These are phyloP conservation scores for Atethmia centrago DNA, from an alignment of 2,888 invertebrate genomes.

Conservation along the genomic window DNA sequence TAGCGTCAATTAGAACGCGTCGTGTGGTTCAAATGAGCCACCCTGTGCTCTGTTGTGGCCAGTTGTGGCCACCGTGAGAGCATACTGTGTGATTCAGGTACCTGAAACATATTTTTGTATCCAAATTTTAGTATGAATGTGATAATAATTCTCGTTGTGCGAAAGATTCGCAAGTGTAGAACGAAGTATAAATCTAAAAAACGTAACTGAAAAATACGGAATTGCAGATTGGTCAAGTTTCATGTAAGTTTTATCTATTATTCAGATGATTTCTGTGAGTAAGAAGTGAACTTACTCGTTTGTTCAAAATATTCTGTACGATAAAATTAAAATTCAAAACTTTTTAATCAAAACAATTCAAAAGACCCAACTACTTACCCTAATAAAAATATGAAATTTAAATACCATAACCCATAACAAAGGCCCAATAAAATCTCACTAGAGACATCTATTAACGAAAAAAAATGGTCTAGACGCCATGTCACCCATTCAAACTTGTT, in stretches of 20 bases:
- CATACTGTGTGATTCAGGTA: neutral
- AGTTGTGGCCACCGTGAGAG: constrained; percentile 19
- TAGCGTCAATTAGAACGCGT: constrained; percentile 45
- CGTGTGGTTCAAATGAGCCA: constrained; percentile 48
- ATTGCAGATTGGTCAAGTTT: neutral
- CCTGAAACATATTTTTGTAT: no score
- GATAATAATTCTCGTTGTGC: no score
- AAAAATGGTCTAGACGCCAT: constrained; percentile 81
- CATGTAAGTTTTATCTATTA: neutral
- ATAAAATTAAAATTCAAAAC: constrained; percentile 34
- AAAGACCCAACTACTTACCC: constrained; percentile 22
- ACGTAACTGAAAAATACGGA: no score
- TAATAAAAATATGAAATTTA: constrained; percentile 56
- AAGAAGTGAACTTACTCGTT: neutral
- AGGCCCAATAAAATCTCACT: constrained; percentile 59
- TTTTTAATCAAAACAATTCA: constrained; percentile 41
- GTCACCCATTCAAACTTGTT: constrained; percentile 82
- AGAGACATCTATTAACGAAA: constrained; percentile 72
- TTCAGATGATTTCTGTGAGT: no score
- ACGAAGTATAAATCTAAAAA: no score
- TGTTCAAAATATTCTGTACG: neutral
- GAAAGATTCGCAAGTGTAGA: no score
- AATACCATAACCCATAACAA: constrained; percentile 52
- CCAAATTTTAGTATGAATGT: no score
- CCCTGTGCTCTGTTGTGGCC: constrained; percentile 34